Base-by-base conservation (phyloP, 2,797 vertebrate species). In the Rhadinocentrus ornatus region DNA sequence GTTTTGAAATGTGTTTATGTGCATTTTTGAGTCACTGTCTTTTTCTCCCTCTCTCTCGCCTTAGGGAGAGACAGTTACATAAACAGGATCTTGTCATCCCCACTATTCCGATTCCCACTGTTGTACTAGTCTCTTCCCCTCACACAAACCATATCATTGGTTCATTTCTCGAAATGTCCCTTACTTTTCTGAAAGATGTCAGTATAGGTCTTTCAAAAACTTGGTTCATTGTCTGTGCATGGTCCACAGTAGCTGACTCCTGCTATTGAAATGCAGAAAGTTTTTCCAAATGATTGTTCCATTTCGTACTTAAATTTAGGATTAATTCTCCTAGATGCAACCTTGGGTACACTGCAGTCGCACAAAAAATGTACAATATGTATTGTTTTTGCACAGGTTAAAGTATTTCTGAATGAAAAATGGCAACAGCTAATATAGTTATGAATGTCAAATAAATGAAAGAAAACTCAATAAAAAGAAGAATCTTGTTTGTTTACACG, bases 1-100 rank as follows among this genome's bases (percentile, higher is more conserved):
- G 84, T 71, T 83, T 78, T 81, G 72, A 56, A 84, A 66, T 85
- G 76, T 84, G 73, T 82, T 82, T 86, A 83, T 86, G 59, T 81
- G 69, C 83, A 75, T 89, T 86, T 84, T 84, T 66, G 71, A 76
- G 46, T 75, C 16, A 67, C 44, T 73, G 54, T 62, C 39, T 54
- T 74, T 31, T 68, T 56, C 44, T 76, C 71, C 63, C 72, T 82
- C 84, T 73, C 72, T 66, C 80, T 82, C 35, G 91, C 91, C 90
- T 91, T 50, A 72, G 90, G 93, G 87, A 86, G 76, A 69, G 76
- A 82, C 79, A 6, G 89, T 94, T 94, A 93, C 90, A 83, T 94
- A 94, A 94, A 93, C 88, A 80, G 71, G 80, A 85, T 86, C 86
- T 91, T 85, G 81, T 90, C 86, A 89, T 87, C 79, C 16, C 78